Conservation (phyloP, 2,113 vertebrate species). For the Microcebus griseorufus region DNA sequence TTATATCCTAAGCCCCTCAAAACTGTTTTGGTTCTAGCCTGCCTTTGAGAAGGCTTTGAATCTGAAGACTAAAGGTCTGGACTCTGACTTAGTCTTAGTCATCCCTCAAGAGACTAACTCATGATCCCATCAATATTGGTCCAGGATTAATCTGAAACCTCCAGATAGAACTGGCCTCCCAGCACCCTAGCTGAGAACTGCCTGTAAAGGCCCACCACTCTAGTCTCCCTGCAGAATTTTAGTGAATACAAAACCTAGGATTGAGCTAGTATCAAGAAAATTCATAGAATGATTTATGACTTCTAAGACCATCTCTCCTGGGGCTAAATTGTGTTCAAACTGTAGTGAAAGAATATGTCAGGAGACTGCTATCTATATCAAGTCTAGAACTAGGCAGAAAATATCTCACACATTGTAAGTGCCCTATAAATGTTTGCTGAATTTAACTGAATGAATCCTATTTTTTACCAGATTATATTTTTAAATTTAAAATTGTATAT, state of each 20-base stretch:
- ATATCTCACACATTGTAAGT: not conserved
- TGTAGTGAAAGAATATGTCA: not conserved
- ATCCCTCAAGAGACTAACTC: not conserved
- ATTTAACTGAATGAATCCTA: not conserved
- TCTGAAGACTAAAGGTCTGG: not conserved
- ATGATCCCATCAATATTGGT: not conserved
- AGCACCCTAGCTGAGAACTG: not conserved
- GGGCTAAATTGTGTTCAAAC: not conserved
- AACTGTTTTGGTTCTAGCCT: not conserved
- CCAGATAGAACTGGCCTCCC: not conserved
- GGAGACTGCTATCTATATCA: not conserved
- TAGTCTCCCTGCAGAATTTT: not conserved
- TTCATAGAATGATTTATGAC: not conserved
- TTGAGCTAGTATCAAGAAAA: not conserved
- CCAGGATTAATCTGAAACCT: not conserved
- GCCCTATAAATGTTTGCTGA: not conserved
- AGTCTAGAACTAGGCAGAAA: not conserved
- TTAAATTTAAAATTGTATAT: not conserved
- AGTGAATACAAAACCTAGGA: not conserved
- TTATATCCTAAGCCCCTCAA: not conserved
- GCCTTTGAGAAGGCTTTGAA: not conserved
- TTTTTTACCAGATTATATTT: not conserved
- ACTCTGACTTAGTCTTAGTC: not conserved
- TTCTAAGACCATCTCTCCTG: not conserved
- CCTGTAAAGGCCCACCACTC: not conserved